phyloP scores from a whole-genome alignment of 2,888 invertebrate species.

The Uropetala carovei region DNA sequence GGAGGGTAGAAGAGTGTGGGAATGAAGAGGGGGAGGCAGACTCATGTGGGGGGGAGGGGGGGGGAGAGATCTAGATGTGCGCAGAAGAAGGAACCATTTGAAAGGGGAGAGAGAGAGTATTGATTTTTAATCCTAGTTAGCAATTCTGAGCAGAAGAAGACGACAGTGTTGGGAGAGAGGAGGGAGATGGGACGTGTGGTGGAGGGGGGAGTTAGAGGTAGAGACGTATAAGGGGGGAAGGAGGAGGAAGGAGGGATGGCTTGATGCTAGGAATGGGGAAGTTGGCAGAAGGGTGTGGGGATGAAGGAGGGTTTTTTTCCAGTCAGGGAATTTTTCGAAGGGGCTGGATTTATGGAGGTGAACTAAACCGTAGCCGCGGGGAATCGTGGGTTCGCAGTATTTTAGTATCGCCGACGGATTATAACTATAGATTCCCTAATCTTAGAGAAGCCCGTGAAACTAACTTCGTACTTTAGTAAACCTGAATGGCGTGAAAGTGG shows the following conservation, averaged over 20 bases:
- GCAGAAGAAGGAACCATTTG: constrained; percentile 46
- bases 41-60: constrained; percentile 25
- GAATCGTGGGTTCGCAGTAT: constrained; percentile 18
- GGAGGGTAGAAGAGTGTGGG: constrained; percentile 21
- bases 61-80: constrained; percentile 43
- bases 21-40: background rate
- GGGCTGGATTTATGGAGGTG: constrained; percentile 2
- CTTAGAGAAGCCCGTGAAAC: too few relatives aligned
- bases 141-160: constrained; percentile 67
- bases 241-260: too few relatives aligned
- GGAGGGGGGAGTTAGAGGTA: background rate
- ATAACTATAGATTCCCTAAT: background rate
- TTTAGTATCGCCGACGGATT: background rate
- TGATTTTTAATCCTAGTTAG: constrained; percentile 69
- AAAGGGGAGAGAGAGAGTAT: constrained; percentile 68
- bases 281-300: background rate
- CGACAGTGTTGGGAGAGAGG: background rate
- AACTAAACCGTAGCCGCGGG: background rate
- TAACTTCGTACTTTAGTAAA: too few relatives aligned
- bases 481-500: too few relatives aligned
- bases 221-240: too few relatives aligned
- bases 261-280: too few relatives aligned
- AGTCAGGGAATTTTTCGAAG: constrained; percentile 15
- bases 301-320: background rate
- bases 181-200: background rate